Conservation (phyloP, 2,888 invertebrate species). For the Hypomecis atomaria region DNA sequence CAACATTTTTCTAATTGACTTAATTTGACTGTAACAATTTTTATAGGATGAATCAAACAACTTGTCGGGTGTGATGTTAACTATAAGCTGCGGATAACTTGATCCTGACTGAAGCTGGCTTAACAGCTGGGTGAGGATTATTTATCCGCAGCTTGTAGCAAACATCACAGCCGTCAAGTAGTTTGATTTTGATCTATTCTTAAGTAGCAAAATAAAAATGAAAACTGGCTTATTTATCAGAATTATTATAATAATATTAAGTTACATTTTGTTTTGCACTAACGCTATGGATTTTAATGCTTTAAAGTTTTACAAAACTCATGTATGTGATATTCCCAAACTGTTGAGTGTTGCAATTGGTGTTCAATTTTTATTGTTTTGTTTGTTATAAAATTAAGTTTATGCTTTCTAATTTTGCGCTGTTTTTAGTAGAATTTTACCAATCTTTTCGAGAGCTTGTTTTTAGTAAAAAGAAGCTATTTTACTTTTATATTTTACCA, state of each 20-base stretch:
- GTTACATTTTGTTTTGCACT: slow-evolving; percentile 33
- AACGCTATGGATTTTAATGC: slow-evolving; percentile 36
- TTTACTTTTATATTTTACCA: too few relatives aligned
- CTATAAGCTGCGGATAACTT: too few relatives aligned
- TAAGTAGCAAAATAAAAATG: too few relatives aligned
- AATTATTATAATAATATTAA: not conserved
- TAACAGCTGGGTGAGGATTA: too few relatives aligned
- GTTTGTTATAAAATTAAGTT: slow-evolving; percentile 29
- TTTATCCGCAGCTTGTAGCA: too few relatives aligned
- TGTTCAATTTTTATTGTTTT: slow-evolving; percentile 23
- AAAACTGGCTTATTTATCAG: not conserved
- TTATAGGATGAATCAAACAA: too few relatives aligned
- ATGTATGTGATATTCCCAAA: slow-evolving; percentile 44
- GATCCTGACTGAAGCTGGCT: too few relatives aligned
- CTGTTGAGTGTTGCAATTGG: slow-evolving; percentile 31
- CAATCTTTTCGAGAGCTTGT: not conserved
- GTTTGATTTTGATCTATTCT: too few relatives aligned
- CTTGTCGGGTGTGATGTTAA: too few relatives aligned
- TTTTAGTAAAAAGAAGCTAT: not conserved
- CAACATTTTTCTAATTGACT: too few relatives aligned
- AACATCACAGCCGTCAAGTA: too few relatives aligned
- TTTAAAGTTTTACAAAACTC: slow-evolving; percentile 36
- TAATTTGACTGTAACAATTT: too few relatives aligned
- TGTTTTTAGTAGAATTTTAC: slow-evolving; percentile 7
- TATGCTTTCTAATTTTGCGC: slow-evolving; percentile 3